Evolutionary conservation across 2,888 invertebrate genomes (phyloP), one percentile per base, ranked within the genome.

Genomic region (Nomada fabriciana): DNA sequence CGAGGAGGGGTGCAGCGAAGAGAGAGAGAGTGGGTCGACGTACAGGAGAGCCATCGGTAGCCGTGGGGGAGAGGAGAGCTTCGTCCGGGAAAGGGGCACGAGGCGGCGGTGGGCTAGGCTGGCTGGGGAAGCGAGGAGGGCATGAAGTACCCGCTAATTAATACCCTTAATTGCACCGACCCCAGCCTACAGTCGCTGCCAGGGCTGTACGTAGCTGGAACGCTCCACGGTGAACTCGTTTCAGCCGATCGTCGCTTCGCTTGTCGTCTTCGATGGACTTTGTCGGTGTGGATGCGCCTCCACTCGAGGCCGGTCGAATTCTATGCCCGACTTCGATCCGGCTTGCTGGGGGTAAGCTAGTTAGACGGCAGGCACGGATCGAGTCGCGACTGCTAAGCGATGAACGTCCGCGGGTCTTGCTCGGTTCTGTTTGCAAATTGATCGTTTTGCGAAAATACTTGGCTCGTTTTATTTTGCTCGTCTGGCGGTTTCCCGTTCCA

Each of bases 141-240:
- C 82, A 89, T 89, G 90, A 92, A 93, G 93, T 92, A 91, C 91
- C 90, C 90, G 93, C 92, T 94, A 93, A 94, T 94, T 94, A 93
- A 93, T 93, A 94, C 91, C 91, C 93, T 92, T 93, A 93, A 93
- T 93, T 93, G 93, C 92, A 90, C 91, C 91, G 89, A 91, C 91
- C 91, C 91, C 90, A 91, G 86, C 83, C 82, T 83, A 84, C 80
- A 84, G 80, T 87, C 85, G 83, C 80, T 76, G 81, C 81, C 90
- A 91, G 90, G 90, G 90, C 90, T 87, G 90, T 86, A 85, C 82
- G 79, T 83, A 80, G 67, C 68, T 73, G 82, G 68, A 71, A 78
- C 63, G 77, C 76, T 85, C 74, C 74, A 88, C 83, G 67, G 82
- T 74, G 79, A 84, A 82, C 82, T 78, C 87, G 88, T 86, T 87